Percentiles rank a stretch among this genome's conserved stretches.
Conservation (phyloP, 1,140 invertebrate genomes). For the Drosophila paulistorum region DNA sequence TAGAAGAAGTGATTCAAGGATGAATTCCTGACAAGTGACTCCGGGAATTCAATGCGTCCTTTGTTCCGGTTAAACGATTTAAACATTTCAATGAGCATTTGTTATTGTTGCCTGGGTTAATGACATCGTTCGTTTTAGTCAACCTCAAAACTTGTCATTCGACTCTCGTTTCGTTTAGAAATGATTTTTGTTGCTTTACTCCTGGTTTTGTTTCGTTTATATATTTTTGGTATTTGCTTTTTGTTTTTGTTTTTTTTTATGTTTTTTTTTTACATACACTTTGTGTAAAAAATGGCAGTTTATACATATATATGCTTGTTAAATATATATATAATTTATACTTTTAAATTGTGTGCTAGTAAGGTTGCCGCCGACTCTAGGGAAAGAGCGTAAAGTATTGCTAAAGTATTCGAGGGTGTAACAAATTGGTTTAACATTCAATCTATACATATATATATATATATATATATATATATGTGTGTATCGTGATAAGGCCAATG, state of each 20-base stretch:
- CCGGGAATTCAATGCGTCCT: background rate
- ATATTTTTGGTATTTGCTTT: constrained; percentile 32
- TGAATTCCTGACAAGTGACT: constrained; percentile 1
- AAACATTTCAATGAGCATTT: constrained; percentile 6
- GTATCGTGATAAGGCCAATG: background rate
- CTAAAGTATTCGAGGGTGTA: constrained; percentile 21
- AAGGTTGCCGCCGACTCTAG: constrained; percentile 58
- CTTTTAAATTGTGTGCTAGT: constrained; percentile 69
- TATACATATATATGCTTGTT: constrained; percentile 67
- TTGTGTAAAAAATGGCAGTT: constrained; percentile 79
- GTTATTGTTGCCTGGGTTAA: background rate
- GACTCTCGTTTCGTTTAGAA: background rate
- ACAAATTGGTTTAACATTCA: background rate
- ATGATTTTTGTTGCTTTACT: constrained; percentile 26
- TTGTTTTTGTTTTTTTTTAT: constrained; percentile 36
- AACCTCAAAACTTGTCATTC: background rate
- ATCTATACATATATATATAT: background rate
- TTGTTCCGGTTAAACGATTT: background rate
- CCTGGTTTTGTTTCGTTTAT: constrained; percentile 34
- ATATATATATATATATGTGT: background rate
- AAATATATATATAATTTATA: constrained; percentile 48
- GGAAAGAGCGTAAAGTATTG: constrained; percentile 51
- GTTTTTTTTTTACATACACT: constrained; percentile 60
- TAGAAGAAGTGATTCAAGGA: background rate
- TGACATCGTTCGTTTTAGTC: background rate